Base-by-base conservation (phyloP, 2,113 vertebrate species). In the Thomomys bottae region DNA sequence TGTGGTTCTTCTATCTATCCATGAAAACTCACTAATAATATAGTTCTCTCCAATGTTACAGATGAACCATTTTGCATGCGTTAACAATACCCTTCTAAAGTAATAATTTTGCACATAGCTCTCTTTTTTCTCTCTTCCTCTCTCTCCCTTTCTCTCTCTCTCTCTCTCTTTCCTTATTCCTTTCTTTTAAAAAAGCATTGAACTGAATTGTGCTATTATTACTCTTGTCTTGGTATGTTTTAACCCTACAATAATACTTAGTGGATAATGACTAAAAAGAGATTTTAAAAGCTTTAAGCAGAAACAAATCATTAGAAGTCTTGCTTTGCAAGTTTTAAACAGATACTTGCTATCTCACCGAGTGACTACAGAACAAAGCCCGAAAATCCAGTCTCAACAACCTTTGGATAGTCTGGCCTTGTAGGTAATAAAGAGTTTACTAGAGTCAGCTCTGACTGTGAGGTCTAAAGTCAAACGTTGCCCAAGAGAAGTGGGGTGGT, bases 201-300 rank as follows among this genome's bases (percentile, higher is more conserved):
- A 70, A 90, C 36, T 36, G n/a, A 94, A 57, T 63, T 64, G 34
- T 54, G 49, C 15, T 54, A 54, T 54, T 54, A 54, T 54, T 54
- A 15, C 49, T 54, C 14, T 54, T 54, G 71, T 4, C 23, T 14
- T 36, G 42, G 71, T 79, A 15, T 59, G 57, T 30, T 77, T 15
- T 42, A 85, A 71, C 88, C 73, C 67, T 42, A 91, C 71, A 79
- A 80, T 66, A 92, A 76, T 75, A 14, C 49, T 36, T 86, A 88
- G 40, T 42, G 36, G 40, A 88, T 40, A 78, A 85, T 9, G 63
- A 75, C 79, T 88, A 54, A 88, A 88, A 54, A 90, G n/a, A 73
- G 49, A 85, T 42, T 71, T 83, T 57, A 42, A 18, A 90, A 87
- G 54, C 84, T 92, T 80, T 92, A 95, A 94, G 54, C 80, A 88